A percentile compares a stretch with the other conserved stretches of the same genome.
phyloP scores from a whole-genome alignment of 2,888 invertebrate species.

The Cryptus viduatorius region DNA sequence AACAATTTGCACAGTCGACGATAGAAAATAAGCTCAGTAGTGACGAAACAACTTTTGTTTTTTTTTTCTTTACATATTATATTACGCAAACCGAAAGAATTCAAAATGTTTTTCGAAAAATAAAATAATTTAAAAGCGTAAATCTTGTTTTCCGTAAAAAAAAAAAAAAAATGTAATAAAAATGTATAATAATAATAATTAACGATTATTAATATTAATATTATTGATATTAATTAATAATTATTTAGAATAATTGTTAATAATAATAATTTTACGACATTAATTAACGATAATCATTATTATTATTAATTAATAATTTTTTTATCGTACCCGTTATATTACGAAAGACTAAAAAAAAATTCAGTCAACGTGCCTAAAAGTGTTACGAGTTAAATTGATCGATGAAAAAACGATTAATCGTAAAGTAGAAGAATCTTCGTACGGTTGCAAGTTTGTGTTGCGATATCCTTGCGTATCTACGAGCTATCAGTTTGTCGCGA shows the following conservation, averaged over 20 bases:
- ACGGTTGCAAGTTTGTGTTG: background rate
- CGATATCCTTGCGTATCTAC: background rate
- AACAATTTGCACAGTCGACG: slow-evolving; percentile 1
- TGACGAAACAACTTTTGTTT: slow-evolving; percentile 34
- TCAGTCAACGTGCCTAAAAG: background rate
- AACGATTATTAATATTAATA: no score
- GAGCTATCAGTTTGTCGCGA: slow-evolving; percentile 23
- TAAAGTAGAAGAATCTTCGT: background rate
- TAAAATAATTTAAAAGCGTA: no score
- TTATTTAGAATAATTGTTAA: no score
- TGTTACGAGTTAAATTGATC: background rate
- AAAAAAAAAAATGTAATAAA: no score
- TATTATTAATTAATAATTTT: no score
- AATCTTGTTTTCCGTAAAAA: no score
- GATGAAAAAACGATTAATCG: background rate
- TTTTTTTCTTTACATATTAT: background rate
- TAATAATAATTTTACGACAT: no score
- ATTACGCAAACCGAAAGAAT: background rate
- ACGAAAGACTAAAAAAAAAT: no score
- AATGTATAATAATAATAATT: no score
- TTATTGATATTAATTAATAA: no score
- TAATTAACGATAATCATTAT: no score
- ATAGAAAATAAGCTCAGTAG: slow-evolving; percentile 4
- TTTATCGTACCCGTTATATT: no score
- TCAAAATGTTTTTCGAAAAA: background rate